Evolutionary conservation across 2,797 vertebrate genomes (phyloP).

Genomic region (Hydrophis major): DNA sequence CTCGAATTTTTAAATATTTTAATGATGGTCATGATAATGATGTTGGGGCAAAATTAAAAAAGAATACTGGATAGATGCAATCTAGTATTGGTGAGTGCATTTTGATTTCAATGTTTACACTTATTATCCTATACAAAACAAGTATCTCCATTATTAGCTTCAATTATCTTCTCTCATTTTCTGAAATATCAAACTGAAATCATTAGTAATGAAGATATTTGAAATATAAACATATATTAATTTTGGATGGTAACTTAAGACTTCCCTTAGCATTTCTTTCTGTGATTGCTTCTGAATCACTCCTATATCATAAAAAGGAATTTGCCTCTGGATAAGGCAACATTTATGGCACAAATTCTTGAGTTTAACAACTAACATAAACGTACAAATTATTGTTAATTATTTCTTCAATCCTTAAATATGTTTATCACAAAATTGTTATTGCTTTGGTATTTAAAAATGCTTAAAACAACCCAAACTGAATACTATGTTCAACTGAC

Average conservation of each 20-base stretch:
- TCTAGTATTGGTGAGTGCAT: no score
- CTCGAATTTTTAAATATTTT: not conserved
- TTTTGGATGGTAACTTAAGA: rapidly evolving
- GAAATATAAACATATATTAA: not conserved
- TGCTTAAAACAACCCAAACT: slow-evolving; percentile 15
- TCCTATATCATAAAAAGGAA: not conserved
- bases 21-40: not conserved
- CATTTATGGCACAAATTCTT: not conserved
- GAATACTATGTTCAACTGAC: slow-evolving; percentile 15
- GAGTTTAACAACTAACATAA: slow-evolving; percentile 6
- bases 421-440: not conserved
- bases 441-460: slow-evolving; percentile 6
- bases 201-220: not conserved
- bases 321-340: not conserved
- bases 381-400: not conserved
- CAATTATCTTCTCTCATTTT: not conserved
- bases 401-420: slow-evolving; percentile 26
- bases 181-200: not conserved
- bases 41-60: not conserved
- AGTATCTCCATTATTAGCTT: not conserved
- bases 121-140: not conserved
- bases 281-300: not conserved
- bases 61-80: not conserved
- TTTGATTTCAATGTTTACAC: not conserved
- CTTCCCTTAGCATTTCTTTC: not conserved